Evolutionary conservation across 2,797 vertebrate species (phyloP), one percentile per base, ranked within the genome.

Genomic region (Sarcoramphus papa): DNA sequence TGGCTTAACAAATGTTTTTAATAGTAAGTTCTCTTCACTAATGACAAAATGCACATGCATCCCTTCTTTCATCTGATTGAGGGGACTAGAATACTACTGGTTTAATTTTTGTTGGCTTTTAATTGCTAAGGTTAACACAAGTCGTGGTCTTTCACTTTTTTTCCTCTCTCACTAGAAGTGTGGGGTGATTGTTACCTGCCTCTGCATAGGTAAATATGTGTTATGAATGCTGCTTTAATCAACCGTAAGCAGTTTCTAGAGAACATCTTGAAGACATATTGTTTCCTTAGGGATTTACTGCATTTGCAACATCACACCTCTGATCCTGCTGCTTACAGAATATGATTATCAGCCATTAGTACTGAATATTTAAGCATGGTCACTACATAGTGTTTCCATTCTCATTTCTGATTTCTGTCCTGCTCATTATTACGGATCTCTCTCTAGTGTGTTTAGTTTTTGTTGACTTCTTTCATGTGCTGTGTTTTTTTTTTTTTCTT

Each of bases 271-370:
- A 79, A 84, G 85, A 78, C 47, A 16, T 50, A 33, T 21, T 81
- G 72, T 92, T 92, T 96, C 93, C 93, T 88, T 63, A 54, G 93
- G 92, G 92, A 95, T 86, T 96, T 95, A 76, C 27, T 95, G 88
- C 62, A 48, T 88, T 95, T 95, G 85, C 93, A 76, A 14, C 76
- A 88, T 90, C 70, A 62, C 79, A 90, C 94, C 83, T 91, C 95
- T 88, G 74, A 79, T 92, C 59, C 77, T 85, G 63, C 83, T 92
- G 77, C 83, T 85, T 93, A 21, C 74, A 33, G 93, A 95, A 89
- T 89, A 64, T 76, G 63, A 87, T 93, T 95, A 89, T 63, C 59
- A 89, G 64, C 80, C 60, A 68, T 85, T 92, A 92, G 77, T 87
- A 16, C 67, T 59, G 85, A 77, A 91, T 96, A 68, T 67, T 96